Conservation (phyloP, 2,797 vertebrate species). For the Pteropus rufus region DNA sequence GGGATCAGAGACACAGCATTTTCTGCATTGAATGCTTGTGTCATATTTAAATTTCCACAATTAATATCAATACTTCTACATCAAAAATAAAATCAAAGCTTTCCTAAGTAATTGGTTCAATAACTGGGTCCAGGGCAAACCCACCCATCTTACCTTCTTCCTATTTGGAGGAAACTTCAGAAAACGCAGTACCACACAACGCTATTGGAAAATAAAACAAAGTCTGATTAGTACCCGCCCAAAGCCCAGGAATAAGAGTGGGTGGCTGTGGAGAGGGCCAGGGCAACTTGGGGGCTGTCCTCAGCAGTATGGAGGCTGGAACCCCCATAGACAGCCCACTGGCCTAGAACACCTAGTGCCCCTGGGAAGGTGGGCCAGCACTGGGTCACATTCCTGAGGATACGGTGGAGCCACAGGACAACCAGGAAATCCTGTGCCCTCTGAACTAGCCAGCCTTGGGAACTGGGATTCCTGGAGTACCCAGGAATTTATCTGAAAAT, state of each 20-base stretch:
- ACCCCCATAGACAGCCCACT: not conserved
- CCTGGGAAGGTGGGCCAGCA: too few species aligned
- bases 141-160: constrained; percentile 82
- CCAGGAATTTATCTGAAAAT: not conserved
- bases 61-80: not conserved
- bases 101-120: constrained; percentile 1
- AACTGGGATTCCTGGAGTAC: too few species aligned
- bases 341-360: not conserved
- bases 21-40: not conserved
- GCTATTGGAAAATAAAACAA: constrained; percentile 80
- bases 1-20: not conserved
- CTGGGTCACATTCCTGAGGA: not conserved
- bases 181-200: constrained; percentile 93
- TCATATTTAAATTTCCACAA: not conserved
- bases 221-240: not conserved
- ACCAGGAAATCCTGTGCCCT: not conserved
- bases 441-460: not conserved
- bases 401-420: not conserved
- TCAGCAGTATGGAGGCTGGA: not conserved
- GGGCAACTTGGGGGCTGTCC: not conserved
- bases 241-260: not conserved
- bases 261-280: not conserved
- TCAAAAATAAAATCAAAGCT: not conserved
- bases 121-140: not conserved
- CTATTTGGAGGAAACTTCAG: constrained; percentile 91